phyloP scores from a whole-genome alignment of 64 coral and sea anemone species.

The Pocillopora damicornis region DNA sequence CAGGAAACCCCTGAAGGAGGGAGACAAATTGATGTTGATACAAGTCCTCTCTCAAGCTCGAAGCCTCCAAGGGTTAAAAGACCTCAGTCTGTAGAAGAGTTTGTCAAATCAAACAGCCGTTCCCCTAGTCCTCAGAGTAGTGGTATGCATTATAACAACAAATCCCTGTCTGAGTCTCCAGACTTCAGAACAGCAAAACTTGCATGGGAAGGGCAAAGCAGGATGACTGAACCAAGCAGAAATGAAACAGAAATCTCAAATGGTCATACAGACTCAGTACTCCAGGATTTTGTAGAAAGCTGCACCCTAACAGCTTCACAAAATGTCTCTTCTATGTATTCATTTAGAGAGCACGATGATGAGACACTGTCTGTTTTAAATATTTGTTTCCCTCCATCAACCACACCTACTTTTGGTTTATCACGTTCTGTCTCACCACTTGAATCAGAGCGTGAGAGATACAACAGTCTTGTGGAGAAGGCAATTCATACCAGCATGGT shows the following conservation, averaged over 20 bases:
- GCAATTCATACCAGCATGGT: constrained; percentile 77
- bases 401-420: constrained; percentile 78
- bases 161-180: constrained; percentile 43
- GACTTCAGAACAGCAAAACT: constrained; percentile 54
- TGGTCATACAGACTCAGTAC: constrained; percentile 39
- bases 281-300: background rate
- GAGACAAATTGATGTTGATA: constrained; percentile 41
- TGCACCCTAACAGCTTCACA: constrained; percentile 19
- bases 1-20: constrained; percentile 17
- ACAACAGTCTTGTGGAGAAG: constrained; percentile 65
- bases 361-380: constrained; percentile 67
- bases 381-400: constrained; percentile 75
- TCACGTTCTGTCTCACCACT: constrained; percentile 58
- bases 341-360: constrained; percentile 72
- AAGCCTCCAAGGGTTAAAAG: constrained; percentile 48
- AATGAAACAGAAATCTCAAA: constrained; percentile 30
- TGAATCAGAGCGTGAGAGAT: constrained; percentile 70
- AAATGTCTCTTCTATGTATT: constrained; percentile 29
- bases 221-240: background rate
- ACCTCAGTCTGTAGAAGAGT: constrained; percentile 59
- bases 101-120: constrained; percentile 6
- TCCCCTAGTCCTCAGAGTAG: constrained; percentile 29
- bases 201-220: constrained; percentile 58
- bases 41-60: constrained; percentile 20
- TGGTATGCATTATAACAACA: constrained; percentile 39